phyloP scores from a whole-genome alignment of 2,113 vertebrate genomes.

The Xenopus laevis region DNA sequence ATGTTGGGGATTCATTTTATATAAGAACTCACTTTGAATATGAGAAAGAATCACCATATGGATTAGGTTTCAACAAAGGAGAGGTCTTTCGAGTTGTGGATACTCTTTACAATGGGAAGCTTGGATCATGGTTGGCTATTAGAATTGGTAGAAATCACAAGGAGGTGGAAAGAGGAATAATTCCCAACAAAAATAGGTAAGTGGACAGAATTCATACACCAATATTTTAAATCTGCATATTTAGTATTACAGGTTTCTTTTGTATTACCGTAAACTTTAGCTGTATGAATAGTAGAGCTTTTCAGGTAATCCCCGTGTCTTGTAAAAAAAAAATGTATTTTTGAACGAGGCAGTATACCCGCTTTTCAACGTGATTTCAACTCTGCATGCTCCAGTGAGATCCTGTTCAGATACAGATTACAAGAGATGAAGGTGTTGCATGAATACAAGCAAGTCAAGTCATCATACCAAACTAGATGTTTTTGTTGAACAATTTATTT shows the following conservation, averaged over 20 bases:
- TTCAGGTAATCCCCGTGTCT: no score
- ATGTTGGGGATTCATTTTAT: slow-evolving; percentile 97
- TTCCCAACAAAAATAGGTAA: slow-evolving; percentile 97
- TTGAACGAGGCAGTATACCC: no score
- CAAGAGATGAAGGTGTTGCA: no score
- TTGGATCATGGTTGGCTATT: slow-evolving; percentile 93
- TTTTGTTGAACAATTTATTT: not conserved
- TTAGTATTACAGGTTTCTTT: no score
- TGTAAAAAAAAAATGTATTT: no score
- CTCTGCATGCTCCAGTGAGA: no score
- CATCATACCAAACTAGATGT: no score
- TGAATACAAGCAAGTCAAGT: no score
- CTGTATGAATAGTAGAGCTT: no score
- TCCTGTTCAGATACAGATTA: no score
- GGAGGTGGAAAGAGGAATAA: slow-evolving; percentile 94
- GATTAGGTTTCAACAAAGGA: slow-evolving; percentile 95
- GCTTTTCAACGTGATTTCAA: no score
- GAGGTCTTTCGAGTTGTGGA: slow-evolving; percentile 97
- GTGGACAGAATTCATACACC: not conserved
- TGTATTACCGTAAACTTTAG: no score
- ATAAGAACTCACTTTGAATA: slow-evolving; percentile 98
- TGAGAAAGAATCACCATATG: slow-evolving; percentile 96
- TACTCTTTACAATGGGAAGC: slow-evolving; percentile 93
- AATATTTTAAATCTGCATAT: not conserved
- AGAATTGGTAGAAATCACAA: slow-evolving; percentile 97